Percentiles rank a stretch among this genome's conserved stretches.
phyloP scores from a whole-genome alignment of 2,888 invertebrate species.

The Diachrysia chrysitis region DNA sequence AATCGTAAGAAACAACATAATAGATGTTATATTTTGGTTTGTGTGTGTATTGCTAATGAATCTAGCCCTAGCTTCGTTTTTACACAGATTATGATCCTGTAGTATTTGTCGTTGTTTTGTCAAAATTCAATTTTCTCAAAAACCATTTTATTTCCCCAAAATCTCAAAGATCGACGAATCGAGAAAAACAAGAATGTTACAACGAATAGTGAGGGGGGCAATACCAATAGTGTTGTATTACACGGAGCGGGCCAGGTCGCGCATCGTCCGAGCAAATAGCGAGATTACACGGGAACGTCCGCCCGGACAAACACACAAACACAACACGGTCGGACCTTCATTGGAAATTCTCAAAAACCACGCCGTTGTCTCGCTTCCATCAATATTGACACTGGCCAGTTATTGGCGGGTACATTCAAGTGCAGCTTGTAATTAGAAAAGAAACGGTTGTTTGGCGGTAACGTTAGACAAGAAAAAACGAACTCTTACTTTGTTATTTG shows the following conservation, averaged over 20 bases:
- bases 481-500: not conserved
- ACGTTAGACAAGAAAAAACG: constrained; percentile 8
- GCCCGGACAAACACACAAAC: constrained; percentile 76
- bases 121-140: no score
- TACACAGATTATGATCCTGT: no score
- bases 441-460: constrained; percentile 1
- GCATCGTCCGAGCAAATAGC: constrained; percentile 63
- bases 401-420: constrained; percentile 80
- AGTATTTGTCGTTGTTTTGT: no score
- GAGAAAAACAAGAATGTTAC: constrained; percentile 35
- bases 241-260: constrained; percentile 41
- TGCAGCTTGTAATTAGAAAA: constrained; percentile 25
- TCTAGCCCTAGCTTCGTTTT: no score
- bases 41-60: no score
- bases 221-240: constrained; percentile 53
- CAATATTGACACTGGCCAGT: constrained; percentile 85
- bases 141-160: not conserved
- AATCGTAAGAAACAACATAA: no score
- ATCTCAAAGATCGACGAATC: constrained; percentile 18
- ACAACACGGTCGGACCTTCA: constrained; percentile 78
- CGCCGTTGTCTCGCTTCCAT: constrained; percentile 82
- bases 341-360: constrained; percentile 87
- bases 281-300: constrained; percentile 71
- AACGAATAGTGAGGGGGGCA: constrained; percentile 39
- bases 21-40: no score